Percentiles rank a stretch among this genome's conserved stretches.
phyloP scores from a whole-genome alignment of 1,140 invertebrate genomes.

The Halotydeus destructor region DNA sequence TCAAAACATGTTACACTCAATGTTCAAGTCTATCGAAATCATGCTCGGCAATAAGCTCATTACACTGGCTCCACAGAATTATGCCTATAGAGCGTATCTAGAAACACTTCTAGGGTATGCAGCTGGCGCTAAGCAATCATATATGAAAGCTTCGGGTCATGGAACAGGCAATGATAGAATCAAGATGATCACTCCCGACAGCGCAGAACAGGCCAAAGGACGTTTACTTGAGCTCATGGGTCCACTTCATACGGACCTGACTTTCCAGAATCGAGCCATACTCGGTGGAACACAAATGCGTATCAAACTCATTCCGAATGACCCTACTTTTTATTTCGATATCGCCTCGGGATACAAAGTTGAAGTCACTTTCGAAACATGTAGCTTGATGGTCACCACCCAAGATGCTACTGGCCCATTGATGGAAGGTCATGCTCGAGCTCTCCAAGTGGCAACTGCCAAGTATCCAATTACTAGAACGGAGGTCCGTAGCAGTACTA shows the following conservation, averaged over 20 bases:
- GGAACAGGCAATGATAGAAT: constrained; percentile 17
- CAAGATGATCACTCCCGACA: constrained; percentile 16
- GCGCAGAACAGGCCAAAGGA: constrained; percentile 16
- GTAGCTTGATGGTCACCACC: neutral
- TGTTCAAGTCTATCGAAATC: constrained; percentile 25
- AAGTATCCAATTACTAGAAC: constrained; percentile 10
- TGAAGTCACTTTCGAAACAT: neutral
- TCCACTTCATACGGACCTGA: constrained; percentile 14
- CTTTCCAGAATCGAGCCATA: constrained; percentile 10
- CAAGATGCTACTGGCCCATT: neutral
- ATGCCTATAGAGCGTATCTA: constrained; percentile 27
- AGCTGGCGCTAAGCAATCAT: constrained; percentile 22
- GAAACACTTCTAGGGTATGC: constrained; percentile 26
- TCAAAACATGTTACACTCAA: constrained; percentile 25
- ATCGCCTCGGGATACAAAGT: neutral
- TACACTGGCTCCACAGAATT: constrained; percentile 24
- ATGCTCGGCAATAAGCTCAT: constrained; percentile 27
- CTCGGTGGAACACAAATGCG: constrained; percentile 10
- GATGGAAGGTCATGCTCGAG: constrained; percentile 9
- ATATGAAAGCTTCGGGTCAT: constrained; percentile 17
- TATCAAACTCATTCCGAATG: constrained; percentile 1
- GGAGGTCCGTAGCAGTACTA: constrained; percentile 13
- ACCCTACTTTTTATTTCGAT: neutral
- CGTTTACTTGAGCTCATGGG: constrained; percentile 18
- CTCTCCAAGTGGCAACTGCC: constrained; percentile 1